Conservation (phyloP, 2,113 vertebrate species). For the Anarrhichthys ocellatus region DNA sequence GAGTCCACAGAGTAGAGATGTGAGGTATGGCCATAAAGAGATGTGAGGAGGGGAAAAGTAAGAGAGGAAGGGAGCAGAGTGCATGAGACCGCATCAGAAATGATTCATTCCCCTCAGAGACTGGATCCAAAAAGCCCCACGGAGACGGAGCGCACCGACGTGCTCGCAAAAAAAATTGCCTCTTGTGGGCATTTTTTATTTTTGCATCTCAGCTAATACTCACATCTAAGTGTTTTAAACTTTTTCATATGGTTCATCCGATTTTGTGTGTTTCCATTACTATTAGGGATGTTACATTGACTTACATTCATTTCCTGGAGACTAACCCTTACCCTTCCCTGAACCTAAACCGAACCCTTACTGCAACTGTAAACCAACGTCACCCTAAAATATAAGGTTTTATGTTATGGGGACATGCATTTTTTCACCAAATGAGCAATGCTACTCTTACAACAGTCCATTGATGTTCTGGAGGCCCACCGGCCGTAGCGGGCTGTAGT, state of each 20-base stretch:
- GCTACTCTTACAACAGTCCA: too few relatives aligned
- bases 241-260: background rate
- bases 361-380: too few relatives aligned
- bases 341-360: too few relatives aligned
- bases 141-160: background rate
- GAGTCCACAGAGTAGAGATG: background rate
- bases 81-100: constrained; percentile 24
- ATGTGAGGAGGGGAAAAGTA: background rate
- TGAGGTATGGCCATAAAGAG: constrained; percentile 15
- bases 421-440: too few relatives aligned
- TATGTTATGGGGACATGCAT: too few relatives aligned
- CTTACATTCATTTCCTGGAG: too few relatives aligned
- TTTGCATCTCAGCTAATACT: background rate
- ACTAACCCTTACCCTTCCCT: too few relatives aligned
- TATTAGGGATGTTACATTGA: too few relatives aligned
- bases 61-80: background rate
- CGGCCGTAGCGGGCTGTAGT: too few relatives aligned
- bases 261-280: too few relatives aligned
- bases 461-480: too few relatives aligned
- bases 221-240: background rate
- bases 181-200: background rate
- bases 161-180: background rate
- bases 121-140: background rate
- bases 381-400: too few relatives aligned
- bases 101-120: constrained; percentile 38